These are phyloP conservation scores for Molothrus ater DNA, from an alignment of 2,797 vertebrate genomes.

Conservation along the genomic window DNA sequence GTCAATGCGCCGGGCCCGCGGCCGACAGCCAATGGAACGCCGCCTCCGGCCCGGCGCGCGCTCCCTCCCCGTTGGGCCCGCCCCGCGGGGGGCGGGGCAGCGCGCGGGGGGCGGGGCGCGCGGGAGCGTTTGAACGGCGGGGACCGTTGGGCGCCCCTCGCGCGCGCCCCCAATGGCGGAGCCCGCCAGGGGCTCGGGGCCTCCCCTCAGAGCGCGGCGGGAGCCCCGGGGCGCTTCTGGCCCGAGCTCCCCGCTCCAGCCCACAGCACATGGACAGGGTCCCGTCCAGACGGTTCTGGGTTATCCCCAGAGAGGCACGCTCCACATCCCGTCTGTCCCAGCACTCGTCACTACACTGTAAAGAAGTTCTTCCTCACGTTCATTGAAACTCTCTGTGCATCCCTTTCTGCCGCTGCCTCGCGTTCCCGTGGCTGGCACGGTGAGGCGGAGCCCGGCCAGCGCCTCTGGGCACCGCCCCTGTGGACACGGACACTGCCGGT, in stretches of 20 bases:
- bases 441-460: not conserved
- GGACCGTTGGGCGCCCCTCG: not conserved
- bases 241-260: not conserved
- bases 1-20: not conserved
- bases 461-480: too few species aligned
- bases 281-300: not conserved
- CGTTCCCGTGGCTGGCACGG: not conserved
- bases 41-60: not conserved
- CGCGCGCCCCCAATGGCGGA: not conserved
- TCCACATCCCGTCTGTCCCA: not conserved
- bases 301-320: accelerated
- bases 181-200: not conserved
- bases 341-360: not conserved
- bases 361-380: not conserved
- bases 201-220: not conserved
- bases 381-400: too few species aligned
- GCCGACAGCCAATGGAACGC: not conserved
- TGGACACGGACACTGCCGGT: accelerated
- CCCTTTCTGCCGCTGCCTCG: not conserved
- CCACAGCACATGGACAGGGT: accelerated
- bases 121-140: not conserved
- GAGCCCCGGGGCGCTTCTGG: not conserved
- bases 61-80: not conserved
- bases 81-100: not conserved
- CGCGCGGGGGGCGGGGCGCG: not conserved